Base-by-base conservation (phyloP, 2,797 vertebrate genomes). In the Cyprinodon diabolis region DNA sequence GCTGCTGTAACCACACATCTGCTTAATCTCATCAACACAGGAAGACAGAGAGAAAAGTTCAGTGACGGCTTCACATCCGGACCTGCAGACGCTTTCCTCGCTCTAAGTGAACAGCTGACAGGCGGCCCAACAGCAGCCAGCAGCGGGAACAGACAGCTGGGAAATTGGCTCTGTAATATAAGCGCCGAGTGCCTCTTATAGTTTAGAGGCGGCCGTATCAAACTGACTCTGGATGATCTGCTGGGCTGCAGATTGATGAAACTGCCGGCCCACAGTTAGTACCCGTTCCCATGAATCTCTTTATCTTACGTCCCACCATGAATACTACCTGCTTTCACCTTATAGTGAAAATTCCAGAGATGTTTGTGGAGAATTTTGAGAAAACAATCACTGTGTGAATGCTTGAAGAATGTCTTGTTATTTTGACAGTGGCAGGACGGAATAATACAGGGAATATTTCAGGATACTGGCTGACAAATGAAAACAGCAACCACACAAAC, bases 101-200 rank as follows among this genome's bases (percentile, higher is more conserved):
- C 63, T 55, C 73, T 74, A 77, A 87, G 83, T 81, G 77, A 86
- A 73, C 81, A 69, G 80, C 80, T 90, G 89, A 87, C 86, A 86
- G 78, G 35, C 43, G 3, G 65, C 68, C 74, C 72, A 7, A 21
- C 80, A 6, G 17, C 55, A 49, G 67, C 80, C 80, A 72, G 77
- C 70, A 71, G 69, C 51, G 69, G 71, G 78, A 84, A 84, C 79
- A 79, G 86, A 89, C 90, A 89, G 88, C 79, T 73, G 77, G 88
- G 85, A 90, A 85, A 89, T 90, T 85, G 86, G 82, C 79, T 86
- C 74, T 1, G 69, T 67, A 67, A 76, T 76, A 69, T 56, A 82
- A 86, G 49, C 43, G 69, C 79, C 73, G 66, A 47, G 1, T 54
- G 85, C 78, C 86, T 87, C 82, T 77, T 78, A 57, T 66, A 68